phyloP scores from a whole-genome alignment of 1,140 invertebrate genomes.

The Eupristina koningsbergeri region DNA sequence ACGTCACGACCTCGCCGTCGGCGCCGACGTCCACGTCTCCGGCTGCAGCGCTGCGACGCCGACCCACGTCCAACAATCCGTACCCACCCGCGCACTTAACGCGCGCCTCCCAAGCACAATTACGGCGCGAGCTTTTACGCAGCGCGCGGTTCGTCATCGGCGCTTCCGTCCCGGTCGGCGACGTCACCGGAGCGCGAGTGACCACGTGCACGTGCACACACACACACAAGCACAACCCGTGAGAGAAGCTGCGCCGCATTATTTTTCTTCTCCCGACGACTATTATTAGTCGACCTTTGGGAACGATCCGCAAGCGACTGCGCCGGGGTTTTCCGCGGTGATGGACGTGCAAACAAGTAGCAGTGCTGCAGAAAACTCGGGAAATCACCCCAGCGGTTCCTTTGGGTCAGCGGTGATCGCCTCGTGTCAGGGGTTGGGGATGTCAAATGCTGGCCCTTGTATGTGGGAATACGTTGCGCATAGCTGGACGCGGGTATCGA shows the following conservation, averaged over 20 bases:
- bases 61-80: no score
- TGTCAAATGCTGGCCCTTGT: no score
- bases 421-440: no score
- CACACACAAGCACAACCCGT: neutral
- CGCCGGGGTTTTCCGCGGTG: conserved; percentile 14
- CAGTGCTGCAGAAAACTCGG: no score
- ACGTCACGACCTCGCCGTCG: no score
- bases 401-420: no score
- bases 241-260: neutral
- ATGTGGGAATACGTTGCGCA: no score
- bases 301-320: conserved; percentile 4
- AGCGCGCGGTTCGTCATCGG: neutral
- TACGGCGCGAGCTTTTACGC: conserved; percentile 10
- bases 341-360: no score
- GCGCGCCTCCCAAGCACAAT: neutral
- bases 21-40: conserved; percentile 20
- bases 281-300: conserved; percentile 41
- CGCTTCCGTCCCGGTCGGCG: neutral
- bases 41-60: neutral
- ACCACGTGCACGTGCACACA: neutral
- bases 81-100: neutral
- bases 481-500: neutral
- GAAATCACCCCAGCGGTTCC: no score
- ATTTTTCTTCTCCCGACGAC: conserved; percentile 24
- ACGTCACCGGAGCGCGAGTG: conserved; percentile 3